These are phyloP conservation scores for Umimayanthus chanpuru DNA, from an alignment of 92 coral and sea anemone genomes.

Conservation along the genomic window DNA sequence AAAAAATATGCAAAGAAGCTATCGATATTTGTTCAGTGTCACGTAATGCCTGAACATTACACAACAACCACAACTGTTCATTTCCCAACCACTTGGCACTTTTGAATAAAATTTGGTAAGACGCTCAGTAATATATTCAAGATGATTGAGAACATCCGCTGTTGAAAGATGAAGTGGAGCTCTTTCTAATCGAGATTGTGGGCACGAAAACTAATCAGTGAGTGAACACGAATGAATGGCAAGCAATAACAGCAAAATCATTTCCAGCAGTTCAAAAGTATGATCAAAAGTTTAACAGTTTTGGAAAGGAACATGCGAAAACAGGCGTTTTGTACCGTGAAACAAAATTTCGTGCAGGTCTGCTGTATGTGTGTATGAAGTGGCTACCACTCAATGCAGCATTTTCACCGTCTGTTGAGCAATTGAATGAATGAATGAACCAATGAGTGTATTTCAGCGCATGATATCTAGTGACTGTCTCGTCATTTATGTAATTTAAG, in stretches of 20 bases:
- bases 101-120: not conserved
- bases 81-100: not conserved
- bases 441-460: not conserved
- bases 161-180: not conserved
- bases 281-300: not conserved
- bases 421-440: constrained; percentile 6
- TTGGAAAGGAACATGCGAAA: not conserved
- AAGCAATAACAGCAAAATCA: not conserved
- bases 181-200: not conserved
- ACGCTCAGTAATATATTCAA: not conserved
- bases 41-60: constrained; percentile 28
- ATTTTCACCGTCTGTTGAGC: constrained; percentile 22
- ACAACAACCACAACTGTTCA: not conserved
- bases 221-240: not conserved
- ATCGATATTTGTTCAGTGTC: constrained; percentile 8
- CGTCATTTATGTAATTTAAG: not conserved
- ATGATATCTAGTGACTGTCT: not conserved
- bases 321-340: not conserved
- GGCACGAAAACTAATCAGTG: not conserved
- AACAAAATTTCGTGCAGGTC: constrained; percentile 20
- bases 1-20: not conserved
- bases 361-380: not conserved
- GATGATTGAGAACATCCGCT: constrained; percentile 1
- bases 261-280: not conserved
- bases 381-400: not conserved